Conservation (phyloP, 2,113 vertebrate species). For the Ophthalmolycus amberensis region DNA sequence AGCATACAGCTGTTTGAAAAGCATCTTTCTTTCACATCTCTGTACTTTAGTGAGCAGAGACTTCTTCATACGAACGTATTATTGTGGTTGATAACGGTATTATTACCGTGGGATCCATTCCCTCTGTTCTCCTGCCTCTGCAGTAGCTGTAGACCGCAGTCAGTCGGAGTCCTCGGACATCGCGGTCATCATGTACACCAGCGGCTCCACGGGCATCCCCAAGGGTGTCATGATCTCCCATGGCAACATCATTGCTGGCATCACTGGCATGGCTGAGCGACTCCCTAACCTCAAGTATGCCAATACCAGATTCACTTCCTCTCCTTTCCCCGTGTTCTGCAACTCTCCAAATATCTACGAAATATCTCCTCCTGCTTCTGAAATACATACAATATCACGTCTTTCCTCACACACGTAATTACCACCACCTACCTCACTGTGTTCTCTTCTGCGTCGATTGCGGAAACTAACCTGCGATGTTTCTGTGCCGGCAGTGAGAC, state of each 20-base stretch:
- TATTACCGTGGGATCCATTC: slow-evolving; percentile 17
- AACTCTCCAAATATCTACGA: background rate
- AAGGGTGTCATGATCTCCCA: slow-evolving; percentile 99
- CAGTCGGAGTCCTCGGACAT: slow-evolving; percentile 88
- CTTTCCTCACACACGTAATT: background rate
- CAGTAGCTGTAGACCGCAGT: slow-evolving; percentile 81
- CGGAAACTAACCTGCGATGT: slow-evolving; percentile 5
- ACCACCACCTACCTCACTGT: background rate
- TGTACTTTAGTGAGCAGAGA: background rate
- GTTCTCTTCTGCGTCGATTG: background rate
- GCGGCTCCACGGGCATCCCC: slow-evolving; percentile 96
- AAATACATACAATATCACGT: background rate
- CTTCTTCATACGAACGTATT: background rate
- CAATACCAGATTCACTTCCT: background rate
- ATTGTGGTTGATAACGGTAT: background rate
- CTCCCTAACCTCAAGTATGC: slow-evolving; percentile 92
- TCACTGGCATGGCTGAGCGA: slow-evolving; percentile 96
- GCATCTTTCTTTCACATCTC: background rate
- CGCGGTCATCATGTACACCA: slow-evolving; percentile 99
- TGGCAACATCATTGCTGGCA: slow-evolving; percentile 93
- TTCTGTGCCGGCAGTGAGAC: slow-evolving; percentile 85
- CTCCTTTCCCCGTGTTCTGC: background rate
- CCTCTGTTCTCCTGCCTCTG: slow-evolving; percentile 4
- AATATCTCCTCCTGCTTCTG: background rate
- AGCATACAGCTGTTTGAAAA: background rate